Evolutionary conservation across 2,888 invertebrate genomes (phyloP).

Genomic region (Drosophila engyochracea): DNA sequence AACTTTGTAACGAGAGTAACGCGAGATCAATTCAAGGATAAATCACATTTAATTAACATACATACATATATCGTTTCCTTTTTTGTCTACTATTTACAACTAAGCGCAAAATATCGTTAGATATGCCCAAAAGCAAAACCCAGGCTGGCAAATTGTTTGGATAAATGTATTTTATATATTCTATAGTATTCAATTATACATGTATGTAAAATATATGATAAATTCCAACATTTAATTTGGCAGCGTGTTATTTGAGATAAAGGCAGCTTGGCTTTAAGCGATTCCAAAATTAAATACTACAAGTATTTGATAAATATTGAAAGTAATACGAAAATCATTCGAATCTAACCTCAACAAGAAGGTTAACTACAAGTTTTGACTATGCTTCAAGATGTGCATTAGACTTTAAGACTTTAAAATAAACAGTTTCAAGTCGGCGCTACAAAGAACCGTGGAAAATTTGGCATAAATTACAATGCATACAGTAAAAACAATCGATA

Average conservation of each 20-base stretch:
- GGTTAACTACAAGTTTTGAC: conserved; percentile 9
- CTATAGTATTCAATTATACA: conserved; percentile 6
- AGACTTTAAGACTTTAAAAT: neutral
- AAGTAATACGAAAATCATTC: conserved; percentile 13
- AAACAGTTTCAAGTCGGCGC: conserved; percentile 7
- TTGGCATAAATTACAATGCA: conserved; percentile 16
- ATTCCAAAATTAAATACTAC: conserved; percentile 31
- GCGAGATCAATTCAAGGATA: conserved; percentile 44
- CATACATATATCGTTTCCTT: conserved; percentile 33
- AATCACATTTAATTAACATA: conserved; percentile 32
- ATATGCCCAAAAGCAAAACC: conserved; percentile 29
- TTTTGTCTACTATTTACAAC: conserved; percentile 47
- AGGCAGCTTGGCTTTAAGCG: conserved; percentile 67
- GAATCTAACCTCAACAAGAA: neutral
- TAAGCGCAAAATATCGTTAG: conserved; percentile 55
- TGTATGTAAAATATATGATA: conserved; percentile 7
- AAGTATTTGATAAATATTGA: conserved; percentile 32
- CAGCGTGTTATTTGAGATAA: conserved; percentile 15
- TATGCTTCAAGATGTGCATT: conserved; percentile 24
- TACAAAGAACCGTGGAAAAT: conserved; percentile 30
- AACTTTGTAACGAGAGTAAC: conserved; percentile 27
- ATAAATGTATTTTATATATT: conserved; percentile 3
- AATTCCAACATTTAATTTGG: conserved; percentile 25
- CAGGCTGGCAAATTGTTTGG: conserved; percentile 29
- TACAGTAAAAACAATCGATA: conserved; percentile 22